phyloP scores from a whole-genome alignment of 1,140 invertebrate species.

The Ceratoteleas bidentatus region DNA sequence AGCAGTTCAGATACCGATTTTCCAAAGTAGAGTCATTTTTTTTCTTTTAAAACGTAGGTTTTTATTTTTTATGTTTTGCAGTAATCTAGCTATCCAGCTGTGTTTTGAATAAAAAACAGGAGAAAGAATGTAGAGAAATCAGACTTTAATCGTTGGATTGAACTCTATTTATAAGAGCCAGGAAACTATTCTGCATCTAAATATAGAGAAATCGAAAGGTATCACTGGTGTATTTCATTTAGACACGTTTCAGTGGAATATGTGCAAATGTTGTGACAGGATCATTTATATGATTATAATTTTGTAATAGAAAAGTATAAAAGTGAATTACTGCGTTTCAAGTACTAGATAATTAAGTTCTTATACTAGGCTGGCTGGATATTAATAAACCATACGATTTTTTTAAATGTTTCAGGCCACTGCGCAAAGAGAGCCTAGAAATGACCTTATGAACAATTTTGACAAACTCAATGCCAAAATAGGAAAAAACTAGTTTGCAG shows the following conservation, averaged over 20 bases:
- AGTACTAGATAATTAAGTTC: no score
- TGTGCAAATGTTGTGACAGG: no score
- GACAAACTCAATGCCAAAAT: conserved; percentile 1
- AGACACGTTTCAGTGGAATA: no score
- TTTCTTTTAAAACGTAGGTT: not conserved
- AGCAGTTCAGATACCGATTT: no score
- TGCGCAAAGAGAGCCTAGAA: conserved; percentile 4
- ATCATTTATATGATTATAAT: no score
- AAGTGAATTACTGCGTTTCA: not conserved
- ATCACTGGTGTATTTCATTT: no score
- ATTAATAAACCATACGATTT: conserved; percentile 4
- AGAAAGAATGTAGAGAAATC: no score
- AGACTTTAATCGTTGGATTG: no score
- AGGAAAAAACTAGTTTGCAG: conserved; percentile 9
- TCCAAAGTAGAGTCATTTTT: not conserved
- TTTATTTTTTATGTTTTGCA: not conserved
- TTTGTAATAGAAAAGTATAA: no score
- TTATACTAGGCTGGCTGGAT: not conserved
- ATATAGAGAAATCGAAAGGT: no score
- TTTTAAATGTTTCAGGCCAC: conserved; percentile 2
- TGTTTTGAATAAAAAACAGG: not conserved
- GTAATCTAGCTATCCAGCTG: not conserved
- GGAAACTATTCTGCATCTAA: no score
- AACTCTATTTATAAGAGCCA: no score
- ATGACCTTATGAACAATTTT: not conserved